phyloP scores from a whole-genome alignment of 1,140 invertebrate genomes.

The Nylanderia fulva region DNA sequence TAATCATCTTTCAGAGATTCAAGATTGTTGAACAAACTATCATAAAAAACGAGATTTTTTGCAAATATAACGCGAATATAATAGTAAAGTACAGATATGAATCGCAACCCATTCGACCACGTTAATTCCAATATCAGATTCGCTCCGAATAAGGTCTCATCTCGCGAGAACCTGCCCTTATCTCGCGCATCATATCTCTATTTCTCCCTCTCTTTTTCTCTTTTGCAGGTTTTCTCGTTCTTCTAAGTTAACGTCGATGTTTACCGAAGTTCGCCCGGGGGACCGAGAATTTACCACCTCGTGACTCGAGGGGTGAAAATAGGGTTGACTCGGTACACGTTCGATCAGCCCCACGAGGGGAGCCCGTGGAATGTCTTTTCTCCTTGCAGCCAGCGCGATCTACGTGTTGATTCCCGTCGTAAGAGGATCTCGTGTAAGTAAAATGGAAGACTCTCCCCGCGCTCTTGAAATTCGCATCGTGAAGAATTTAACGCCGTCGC shows the following conservation, averaged over 20 bases:
- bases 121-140: slow-evolving; percentile 51
- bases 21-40: neutral
- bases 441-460: slow-evolving; percentile 34
- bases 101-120: neutral
- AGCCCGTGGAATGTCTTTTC: slow-evolving; percentile 26
- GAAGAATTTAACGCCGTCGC: slow-evolving; percentile 45
- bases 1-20: slow-evolving; percentile 23
- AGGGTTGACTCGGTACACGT: slow-evolving; percentile 67
- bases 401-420: slow-evolving; percentile 48
- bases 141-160: neutral
- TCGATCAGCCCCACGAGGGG: slow-evolving; percentile 63
- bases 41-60: slow-evolving; percentile 29
- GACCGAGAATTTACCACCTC: slow-evolving; percentile 60
- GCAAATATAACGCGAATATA: slow-evolving; percentile 12
- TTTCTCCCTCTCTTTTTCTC: slow-evolving; percentile 32
- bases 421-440: slow-evolving; percentile 55
- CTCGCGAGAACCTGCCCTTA: neutral
- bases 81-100: slow-evolving; percentile 8
- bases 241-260: slow-evolving; percentile 64
- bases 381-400: slow-evolving; percentile 33
- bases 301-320: slow-evolving; percentile 56
- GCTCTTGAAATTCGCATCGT: slow-evolving; percentile 52
- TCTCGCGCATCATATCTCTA: slow-evolving; percentile 20
- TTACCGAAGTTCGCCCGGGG: slow-evolving; percentile 64
- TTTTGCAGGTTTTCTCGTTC: neutral